A percentile compares a stretch with the other conserved stretches of the same genome.
Evolutionary conservation across 2,113 vertebrate species (phyloP).

Genomic region (Symphodus melops): DNA sequence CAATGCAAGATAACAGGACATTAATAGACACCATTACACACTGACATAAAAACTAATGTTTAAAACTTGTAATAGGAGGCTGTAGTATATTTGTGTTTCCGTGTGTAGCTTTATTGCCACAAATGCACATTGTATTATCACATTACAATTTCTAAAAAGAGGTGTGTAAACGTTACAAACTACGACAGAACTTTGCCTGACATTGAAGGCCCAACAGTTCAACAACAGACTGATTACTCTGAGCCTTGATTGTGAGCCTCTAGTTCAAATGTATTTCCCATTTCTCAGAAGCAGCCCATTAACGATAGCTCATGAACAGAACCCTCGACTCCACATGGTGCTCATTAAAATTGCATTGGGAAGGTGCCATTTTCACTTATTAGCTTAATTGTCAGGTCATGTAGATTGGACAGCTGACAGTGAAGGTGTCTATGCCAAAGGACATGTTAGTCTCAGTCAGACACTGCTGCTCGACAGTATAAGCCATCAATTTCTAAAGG

Average conservation of each 20-base stretch:
- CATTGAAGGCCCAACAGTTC: conserved; percentile 30
- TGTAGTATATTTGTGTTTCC: no score
- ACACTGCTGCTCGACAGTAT: conserved; percentile 33
- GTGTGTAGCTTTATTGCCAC: no score
- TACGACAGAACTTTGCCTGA: conserved; percentile 38
- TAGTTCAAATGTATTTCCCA: conserved; percentile 63
- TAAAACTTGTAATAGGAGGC: no score
- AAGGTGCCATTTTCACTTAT: conserved; percentile 79
- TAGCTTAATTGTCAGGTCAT: conserved; percentile 82
- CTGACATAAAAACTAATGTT: no score
- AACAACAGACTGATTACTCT: background rate
- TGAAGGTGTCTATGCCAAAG: conserved; percentile 74
- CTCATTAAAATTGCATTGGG: conserved; percentile 83
- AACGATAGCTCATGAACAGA: conserved; percentile 58
- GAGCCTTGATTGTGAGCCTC: conserved; percentile 54
- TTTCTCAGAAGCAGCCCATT: conserved; percentile 65
- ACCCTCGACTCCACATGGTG: conserved; percentile 63
- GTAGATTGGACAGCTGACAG: conserved; percentile 79
- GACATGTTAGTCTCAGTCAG: conserved; percentile 66
- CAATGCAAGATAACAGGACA: no score
- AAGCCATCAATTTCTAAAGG: conserved; percentile 63
- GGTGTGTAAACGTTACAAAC: conserved; percentile 1
- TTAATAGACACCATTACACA: no score
- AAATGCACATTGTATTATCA: no score
- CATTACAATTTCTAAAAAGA: background rate